Conservation (phyloP, 2,888 invertebrate genomes). For the Diloba caeruleocephala region DNA sequence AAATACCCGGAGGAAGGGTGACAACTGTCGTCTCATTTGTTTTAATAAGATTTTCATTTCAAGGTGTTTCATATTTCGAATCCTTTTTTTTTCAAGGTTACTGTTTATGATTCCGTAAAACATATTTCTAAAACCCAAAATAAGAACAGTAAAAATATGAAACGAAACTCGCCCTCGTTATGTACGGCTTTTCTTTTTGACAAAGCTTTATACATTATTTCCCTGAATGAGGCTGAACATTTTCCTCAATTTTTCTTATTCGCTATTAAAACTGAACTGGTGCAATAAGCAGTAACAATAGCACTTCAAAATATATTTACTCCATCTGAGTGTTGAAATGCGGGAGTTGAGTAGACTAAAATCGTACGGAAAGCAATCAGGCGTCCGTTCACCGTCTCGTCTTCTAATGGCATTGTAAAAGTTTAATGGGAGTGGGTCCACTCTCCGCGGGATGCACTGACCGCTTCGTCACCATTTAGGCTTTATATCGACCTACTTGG, state of each 20-base stretch:
- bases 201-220: conserved; percentile 30
- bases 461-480: conserved; percentile 38
- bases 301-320: conserved; percentile 46
- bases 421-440: conserved; percentile 65
- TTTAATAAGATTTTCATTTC: conserved; percentile 7
- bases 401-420: conserved; percentile 72
- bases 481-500: conserved; percentile 45
- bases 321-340: conserved; percentile 32
- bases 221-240: conserved; percentile 24
- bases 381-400: conserved; percentile 68
- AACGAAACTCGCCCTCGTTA: conserved; percentile 22
- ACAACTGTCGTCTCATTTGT: conserved; percentile 5
- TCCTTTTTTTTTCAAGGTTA: not conserved
- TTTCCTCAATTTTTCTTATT: conserved; percentile 52
- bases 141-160: conserved; percentile 29
- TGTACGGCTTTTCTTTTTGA: conserved; percentile 39
- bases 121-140: conserved; percentile 14
- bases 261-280: conserved; percentile 22
- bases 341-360: conserved; percentile 34
- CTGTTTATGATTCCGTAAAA: conserved; percentile 9
- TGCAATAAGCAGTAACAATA: conserved; percentile 43
- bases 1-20: not conserved
- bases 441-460: conserved; percentile 47
- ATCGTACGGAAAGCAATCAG: conserved; percentile 56
- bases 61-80: not conserved